Percentiles rank a stretch among this genome's conserved stretches.
These are phyloP conservation scores for Macrobrachium rosenbergii DNA, from an alignment of 1,140 invertebrate species.

Conservation along the genomic window DNA sequence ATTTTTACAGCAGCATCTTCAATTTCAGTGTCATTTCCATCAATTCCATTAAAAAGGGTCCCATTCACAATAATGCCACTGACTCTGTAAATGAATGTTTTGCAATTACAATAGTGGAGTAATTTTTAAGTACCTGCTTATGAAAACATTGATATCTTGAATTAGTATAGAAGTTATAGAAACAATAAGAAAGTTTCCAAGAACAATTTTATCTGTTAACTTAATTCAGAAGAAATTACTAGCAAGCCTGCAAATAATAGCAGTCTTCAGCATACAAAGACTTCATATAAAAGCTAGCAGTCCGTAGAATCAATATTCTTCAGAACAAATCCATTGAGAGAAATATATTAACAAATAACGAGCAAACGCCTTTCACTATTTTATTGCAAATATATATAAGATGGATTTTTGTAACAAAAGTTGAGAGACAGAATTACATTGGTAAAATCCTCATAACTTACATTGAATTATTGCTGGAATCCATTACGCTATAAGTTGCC, in stretches of 20 bases:
- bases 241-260: too few relatives aligned
- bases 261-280: too few relatives aligned
- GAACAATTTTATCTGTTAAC: too few relatives aligned
- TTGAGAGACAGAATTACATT: too few relatives aligned
- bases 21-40: constrained; percentile 20
- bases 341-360: not conserved
- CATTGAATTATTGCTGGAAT: constrained; percentile 36
- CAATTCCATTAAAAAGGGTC: not conserved
- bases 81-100: not conserved
- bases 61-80: constrained; percentile 36
- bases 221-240: too few relatives aligned
- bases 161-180: not conserved
- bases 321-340: not conserved
- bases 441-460: constrained; percentile 31
- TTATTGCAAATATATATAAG: not conserved
- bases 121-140: not conserved
- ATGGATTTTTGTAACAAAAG: not conserved
- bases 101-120: not conserved
- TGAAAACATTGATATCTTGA: not conserved
- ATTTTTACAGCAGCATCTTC: constrained; percentile 11
- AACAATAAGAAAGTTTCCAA: too few relatives aligned
- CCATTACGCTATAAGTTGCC: constrained; percentile 75
- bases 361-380: not conserved
- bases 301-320: too few relatives aligned
- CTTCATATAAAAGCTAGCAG: too few relatives aligned